phyloP scores from a whole-genome alignment of 1,140 invertebrate species.

The Plectrocnemia conspersa region DNA sequence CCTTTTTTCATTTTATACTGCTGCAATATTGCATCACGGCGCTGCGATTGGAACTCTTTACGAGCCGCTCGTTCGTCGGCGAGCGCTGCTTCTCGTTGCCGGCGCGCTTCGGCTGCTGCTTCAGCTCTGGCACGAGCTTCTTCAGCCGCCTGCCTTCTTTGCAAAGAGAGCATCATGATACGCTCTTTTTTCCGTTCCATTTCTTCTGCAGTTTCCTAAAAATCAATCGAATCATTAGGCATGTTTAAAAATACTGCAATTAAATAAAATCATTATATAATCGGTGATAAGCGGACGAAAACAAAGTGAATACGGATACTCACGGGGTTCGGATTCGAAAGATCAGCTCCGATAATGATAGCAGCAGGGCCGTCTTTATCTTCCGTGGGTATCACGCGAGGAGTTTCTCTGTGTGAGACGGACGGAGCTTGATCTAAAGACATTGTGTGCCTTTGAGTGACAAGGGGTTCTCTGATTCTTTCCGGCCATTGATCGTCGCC shows the following conservation, averaged over 20 bases:
- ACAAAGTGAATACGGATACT: slow-evolving; percentile 39
- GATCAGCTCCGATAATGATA: slow-evolving; percentile 65
- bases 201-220: slow-evolving; percentile 74
- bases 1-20: slow-evolving; percentile 94
- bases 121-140: slow-evolving; percentile 80
- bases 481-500: slow-evolving; percentile 46
- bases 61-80: slow-evolving; percentile 79
- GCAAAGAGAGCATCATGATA: slow-evolving; percentile 80
- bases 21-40: slow-evolving; percentile 84
- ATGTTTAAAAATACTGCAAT: background rate
- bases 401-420: slow-evolving; percentile 25
- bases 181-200: slow-evolving; percentile 87
- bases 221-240: too few species aligned
- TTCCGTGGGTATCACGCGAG: slow-evolving; percentile 36
- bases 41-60: slow-evolving; percentile 84
- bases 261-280: background rate
- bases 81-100: slow-evolving; percentile 75
- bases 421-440: slow-evolving; percentile 21
- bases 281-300: background rate
- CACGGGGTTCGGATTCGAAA: slow-evolving; percentile 64
- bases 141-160: slow-evolving; percentile 83
- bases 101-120: slow-evolving; percentile 71
- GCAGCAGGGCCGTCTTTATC: slow-evolving; percentile 43
- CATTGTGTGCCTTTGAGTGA: slow-evolving; percentile 27
- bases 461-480: slow-evolving; percentile 43